These are phyloP conservation scores for Leptocoma aspasia DNA, from an alignment of 2,113 vertebrate genomes.

Conservation along the genomic window DNA sequence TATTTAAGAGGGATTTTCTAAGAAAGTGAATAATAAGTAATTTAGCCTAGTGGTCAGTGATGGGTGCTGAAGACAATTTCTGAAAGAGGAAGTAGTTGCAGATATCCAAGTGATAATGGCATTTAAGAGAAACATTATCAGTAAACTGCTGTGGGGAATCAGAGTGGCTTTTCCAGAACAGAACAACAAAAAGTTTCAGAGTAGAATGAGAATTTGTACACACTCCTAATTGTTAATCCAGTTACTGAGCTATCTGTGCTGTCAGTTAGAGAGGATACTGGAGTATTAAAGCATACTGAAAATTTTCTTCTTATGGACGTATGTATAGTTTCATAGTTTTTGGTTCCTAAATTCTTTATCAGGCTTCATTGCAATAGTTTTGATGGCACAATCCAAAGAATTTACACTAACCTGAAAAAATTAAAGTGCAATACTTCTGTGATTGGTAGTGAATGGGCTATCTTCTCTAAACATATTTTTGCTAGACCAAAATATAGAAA, in stretches of 20 bases:
- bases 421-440: too few species aligned
- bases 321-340: background rate
- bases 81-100: background rate
- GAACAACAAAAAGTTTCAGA: conserved; percentile 2
- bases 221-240: background rate
- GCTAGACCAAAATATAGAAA: background rate
- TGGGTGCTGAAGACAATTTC: background rate
- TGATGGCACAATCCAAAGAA: background rate
- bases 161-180: conserved; percentile 30
- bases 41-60: background rate
- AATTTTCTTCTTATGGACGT: background rate
- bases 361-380: background rate
- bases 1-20: background rate
- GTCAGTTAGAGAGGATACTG: background rate
- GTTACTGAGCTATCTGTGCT: background rate
- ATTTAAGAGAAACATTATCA: background rate
- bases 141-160: conserved; percentile 30
- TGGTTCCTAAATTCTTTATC: background rate
- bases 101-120: background rate
- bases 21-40: background rate
- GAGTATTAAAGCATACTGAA: background rate
- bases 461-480: background rate
- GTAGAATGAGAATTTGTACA: background rate
- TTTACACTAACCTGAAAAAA: background rate
- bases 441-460: too few species aligned